A percentile compares a stretch with the other conserved stretches of the same genome.
Evolutionary conservation across 2,797 vertebrate species (phyloP).

Genomic region (Halcyon badia): DNA sequence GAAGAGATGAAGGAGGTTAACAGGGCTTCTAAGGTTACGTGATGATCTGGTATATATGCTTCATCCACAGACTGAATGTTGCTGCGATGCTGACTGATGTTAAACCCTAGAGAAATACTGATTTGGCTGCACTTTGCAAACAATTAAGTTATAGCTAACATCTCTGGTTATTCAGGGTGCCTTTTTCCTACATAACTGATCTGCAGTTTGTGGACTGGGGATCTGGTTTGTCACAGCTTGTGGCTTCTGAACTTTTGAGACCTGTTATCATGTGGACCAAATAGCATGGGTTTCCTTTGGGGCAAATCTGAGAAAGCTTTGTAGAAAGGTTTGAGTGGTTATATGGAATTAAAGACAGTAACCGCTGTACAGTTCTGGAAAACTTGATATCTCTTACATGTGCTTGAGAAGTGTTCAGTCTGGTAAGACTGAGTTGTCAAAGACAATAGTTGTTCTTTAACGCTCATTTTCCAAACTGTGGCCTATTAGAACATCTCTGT

Average conservation of each 20-base stretch:
- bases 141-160: not conserved
- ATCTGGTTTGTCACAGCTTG: not conserved
- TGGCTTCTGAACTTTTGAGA: not conserved
- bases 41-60: rapidly evolving
- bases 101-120: not conserved
- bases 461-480: not conserved
- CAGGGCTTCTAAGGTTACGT: not conserved
- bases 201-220: not conserved
- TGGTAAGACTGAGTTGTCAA: not conserved
- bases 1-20: not conserved
- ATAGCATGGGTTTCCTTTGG: rapidly evolving
- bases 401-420: not conserved
- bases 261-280: not conserved
- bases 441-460: not conserved
- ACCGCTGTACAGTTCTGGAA: not conserved
- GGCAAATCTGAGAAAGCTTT: not conserved
- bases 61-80: not conserved
- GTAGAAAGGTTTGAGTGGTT: not conserved
- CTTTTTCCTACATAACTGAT: rapidly evolving
- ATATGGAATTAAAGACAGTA: not conserved
- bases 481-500: not conserved
- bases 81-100: not conserved
- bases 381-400: not conserved
- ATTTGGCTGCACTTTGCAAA: not conserved
- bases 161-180: not conserved